Evolutionary conservation across 2,113 vertebrate species (phyloP), one percentile per base, ranked within the genome.

Genomic region (Syngnathus floridae): DNA sequence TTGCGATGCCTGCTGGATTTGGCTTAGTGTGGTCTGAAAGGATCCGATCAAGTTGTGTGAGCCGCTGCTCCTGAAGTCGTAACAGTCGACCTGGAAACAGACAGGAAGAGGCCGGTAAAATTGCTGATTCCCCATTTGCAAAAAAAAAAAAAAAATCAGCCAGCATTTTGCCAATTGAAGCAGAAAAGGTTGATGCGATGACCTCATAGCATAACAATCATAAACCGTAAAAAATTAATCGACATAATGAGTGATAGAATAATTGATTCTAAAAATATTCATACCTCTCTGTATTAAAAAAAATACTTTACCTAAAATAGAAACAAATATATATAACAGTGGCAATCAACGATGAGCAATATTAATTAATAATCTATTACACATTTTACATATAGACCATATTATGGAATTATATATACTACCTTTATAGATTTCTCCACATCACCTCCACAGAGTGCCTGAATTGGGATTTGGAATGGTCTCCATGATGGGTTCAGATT

Each of bases 351-450:
- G 26, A 31, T 17, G 17, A 17, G 45, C 45, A 46, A 46, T 46
- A 17, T 46, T 8, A 41, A 41, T 41, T 41, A 3, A 4, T 2
- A 41, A 41, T 41, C 4, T 4, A 45, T 4, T 45, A 14, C 43
- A 13, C 7, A 10, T 21, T 21, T 2, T 26, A 54, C 5, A 55
- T 26, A 5, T 10, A 9, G 5, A 54, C 26, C 13, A 54, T 5
- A 21, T 13, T 31, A 26, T 16, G 26, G 43, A 21, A 6, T 35
- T 31, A 35, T 16, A 31, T 31, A 31, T 2, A 36, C 12, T 70
- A 87, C 97, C 94, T 95, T 97, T 73, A 99, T 93, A 17, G 87
- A 71, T 79, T 94, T 99, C 69, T 99, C 93, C 89, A 98, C 92
- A 58, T 98, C 93, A 59, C 92, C 94, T 62, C 93, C 94, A 80